Percentiles rank a stretch among this genome's conserved stretches.
phyloP scores from a whole-genome alignment of 2,113 vertebrate genomes.

The Phaetusa simplex region DNA sequence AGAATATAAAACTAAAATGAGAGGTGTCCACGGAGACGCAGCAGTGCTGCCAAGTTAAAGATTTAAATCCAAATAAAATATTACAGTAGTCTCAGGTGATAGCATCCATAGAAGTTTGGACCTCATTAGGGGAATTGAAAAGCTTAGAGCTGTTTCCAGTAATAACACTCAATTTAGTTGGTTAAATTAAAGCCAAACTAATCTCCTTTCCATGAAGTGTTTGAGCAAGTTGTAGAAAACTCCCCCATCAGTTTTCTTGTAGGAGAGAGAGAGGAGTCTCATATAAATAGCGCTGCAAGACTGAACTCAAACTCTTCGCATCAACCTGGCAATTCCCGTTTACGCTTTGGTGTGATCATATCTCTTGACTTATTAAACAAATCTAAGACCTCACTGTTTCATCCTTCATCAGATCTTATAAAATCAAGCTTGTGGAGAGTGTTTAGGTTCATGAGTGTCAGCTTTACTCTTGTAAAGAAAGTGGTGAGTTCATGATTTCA shows the following conservation, averaged over 20 bases:
- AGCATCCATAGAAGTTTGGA: conserved; percentile 67
- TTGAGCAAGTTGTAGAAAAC: conserved; percentile 67
- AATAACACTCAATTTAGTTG: conserved; percentile 68
- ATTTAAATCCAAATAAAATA: conserved; percentile 70
- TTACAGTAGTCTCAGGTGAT: conserved; percentile 71
- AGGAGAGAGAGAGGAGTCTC: not conserved
- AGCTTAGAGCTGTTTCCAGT: conserved; percentile 65
- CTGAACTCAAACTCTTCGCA: not conserved
- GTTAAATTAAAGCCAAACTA: conserved; percentile 68
- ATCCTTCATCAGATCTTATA: conserved; percentile 3
- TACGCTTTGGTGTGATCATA: not conserved
- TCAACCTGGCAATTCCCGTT: not conserved
- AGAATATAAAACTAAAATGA: conserved; percentile 67
- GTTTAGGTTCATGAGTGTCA: not conserved
- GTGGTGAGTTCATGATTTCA: conserved; percentile 47
- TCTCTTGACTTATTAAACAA: not conserved
- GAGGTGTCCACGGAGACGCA: conserved; percentile 42
- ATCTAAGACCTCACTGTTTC: not conserved
- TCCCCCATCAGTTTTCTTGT: conserved; percentile 45
- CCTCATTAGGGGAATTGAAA: conserved; percentile 69
- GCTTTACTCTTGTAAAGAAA: conserved; percentile 11
- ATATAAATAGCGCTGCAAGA: not conserved
- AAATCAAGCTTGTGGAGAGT: not conserved
- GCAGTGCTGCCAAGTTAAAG: conserved; percentile 51
- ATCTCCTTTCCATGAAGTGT: conserved; percentile 66